Base-by-base conservation (phyloP, 2,888 invertebrate genomes). In the Drosophila siamana region DNA sequence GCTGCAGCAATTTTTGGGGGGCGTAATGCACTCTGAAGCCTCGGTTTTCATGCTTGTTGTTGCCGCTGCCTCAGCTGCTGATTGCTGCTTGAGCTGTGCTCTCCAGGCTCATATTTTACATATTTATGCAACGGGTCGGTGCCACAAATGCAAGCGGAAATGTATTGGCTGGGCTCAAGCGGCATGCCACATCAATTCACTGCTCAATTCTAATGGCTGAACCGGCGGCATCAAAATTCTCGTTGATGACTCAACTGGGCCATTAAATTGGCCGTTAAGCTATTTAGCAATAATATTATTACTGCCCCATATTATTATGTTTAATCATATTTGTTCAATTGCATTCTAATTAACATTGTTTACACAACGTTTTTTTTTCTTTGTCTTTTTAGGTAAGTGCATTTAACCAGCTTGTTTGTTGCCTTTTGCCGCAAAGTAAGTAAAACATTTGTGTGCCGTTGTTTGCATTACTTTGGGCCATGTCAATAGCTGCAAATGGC, bases 1-100 rank as follows among this genome's bases (percentile, higher is more conserved):
- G 50, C 67, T 54, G 44, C 63, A n/a, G 44, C 67, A 54, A 52
- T 69, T 71, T 68, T 46, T 64, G 55, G 65, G 68, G 55, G 65
- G 46, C 69, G 60, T 79, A 85, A 89, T 85, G 86, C 89, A 85
- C 89, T 82, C n/a, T n/a, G n/a, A n/a, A n/a, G n/a, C n/a, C n/a
- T 13, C 57, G 36, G 6, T 6, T 15, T 38, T 13, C 36, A n/a
- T n/a, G n/a, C 15, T 38, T 38, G 36, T 38, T 38, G 36, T 15
- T 38, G 36, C 36, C 6, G 36, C 36, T 15, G 36, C 15, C 13
- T 6, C 3, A 4, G 13, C 36, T 13, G 36, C 8, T n/a, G n/a
- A 7, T 26, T 38, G 36, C 15, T 28, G 55, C 55, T n/a, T n/a
- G n/a, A n/a, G n/a, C n/a, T n/a, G n/a, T n/a, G n/a, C n/a, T n/a